Evolutionary conservation across 2,113 vertebrate genomes (phyloP).

Genomic region (Holacanthus passer): DNA sequence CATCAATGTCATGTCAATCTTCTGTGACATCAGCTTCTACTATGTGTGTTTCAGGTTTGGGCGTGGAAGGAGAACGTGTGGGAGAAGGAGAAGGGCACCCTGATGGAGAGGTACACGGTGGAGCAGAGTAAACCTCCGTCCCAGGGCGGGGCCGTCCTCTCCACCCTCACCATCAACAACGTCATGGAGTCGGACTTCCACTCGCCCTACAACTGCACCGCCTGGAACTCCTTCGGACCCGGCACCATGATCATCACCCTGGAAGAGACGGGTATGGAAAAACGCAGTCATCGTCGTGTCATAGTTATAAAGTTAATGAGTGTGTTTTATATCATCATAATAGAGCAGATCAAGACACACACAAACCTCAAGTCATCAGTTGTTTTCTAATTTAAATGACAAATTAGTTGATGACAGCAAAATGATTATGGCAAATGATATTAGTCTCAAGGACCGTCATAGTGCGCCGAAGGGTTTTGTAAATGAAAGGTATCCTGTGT

Average conservation of each 20-base stretch:
- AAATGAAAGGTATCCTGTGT: neutral
- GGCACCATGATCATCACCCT: slow-evolving; percentile 96
- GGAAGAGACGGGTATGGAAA: slow-evolving; percentile 87
- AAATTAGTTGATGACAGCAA: neutral
- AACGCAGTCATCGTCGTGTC: neutral
- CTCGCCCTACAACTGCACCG: slow-evolving; percentile 97
- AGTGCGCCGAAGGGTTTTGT: neutral
- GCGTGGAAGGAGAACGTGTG: slow-evolving; percentile 96
- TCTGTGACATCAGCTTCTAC: too few species aligned
- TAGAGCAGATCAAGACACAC: neutral
- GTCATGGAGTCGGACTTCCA: slow-evolving; percentile 96
- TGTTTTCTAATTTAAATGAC: neutral
- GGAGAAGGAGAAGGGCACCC: slow-evolving; percentile 90
- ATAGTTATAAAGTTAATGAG: neutral
- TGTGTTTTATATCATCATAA: neutral
- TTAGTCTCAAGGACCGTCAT: neutral
- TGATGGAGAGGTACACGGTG: slow-evolving; percentile 94
- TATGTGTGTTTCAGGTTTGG: slow-evolving; percentile 89
- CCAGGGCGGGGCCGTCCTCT: slow-evolving; percentile 89
- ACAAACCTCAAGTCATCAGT: neutral
- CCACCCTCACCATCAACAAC: slow-evolving; percentile 95
- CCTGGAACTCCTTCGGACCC: slow-evolving; percentile 95
- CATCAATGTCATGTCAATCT: too few species aligned
- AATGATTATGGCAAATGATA: neutral
- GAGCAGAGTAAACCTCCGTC: slow-evolving; percentile 88